These are phyloP conservation scores for Geotrypetes seraphini DNA, from an alignment of 2,797 vertebrate species.

Conservation along the genomic window DNA sequence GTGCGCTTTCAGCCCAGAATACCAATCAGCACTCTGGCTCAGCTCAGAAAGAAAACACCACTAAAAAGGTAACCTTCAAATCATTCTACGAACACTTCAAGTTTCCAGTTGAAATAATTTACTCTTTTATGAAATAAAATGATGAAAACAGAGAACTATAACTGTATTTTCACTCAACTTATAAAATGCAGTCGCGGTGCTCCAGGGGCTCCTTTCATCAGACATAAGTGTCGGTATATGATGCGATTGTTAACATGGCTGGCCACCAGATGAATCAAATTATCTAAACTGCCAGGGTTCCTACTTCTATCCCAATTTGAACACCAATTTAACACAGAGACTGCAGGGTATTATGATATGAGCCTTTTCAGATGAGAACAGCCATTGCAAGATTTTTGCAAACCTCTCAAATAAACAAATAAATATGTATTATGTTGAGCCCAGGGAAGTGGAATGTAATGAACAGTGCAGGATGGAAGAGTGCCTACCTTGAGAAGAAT, in stretches of 20 bases:
- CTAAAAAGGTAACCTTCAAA: conserved; percentile 33
- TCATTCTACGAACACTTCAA: too few species aligned
- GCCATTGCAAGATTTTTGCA: conserved; percentile 34
- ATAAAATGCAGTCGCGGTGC: conserved; percentile 44
- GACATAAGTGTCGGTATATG: conserved; percentile 50
- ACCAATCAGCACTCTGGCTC: conserved; percentile 34
- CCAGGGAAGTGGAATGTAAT: conserved; percentile 21
- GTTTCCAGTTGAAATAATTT: conserved; percentile 60
- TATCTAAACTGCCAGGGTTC: conserved; percentile 60
- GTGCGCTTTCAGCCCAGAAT: conserved; percentile 33
- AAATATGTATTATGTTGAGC: conserved; percentile 34
- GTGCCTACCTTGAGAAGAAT: not conserved
- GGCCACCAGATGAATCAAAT: conserved; percentile 68
- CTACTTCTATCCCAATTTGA: conserved; percentile 62
- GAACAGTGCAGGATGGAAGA: not conserved
- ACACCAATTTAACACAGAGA: conserved; percentile 60
- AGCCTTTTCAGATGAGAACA: conserved; percentile 46
- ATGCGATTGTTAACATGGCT: conserved; percentile 65
- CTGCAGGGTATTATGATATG: conserved; percentile 53
- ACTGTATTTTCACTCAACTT: conserved; percentile 44
- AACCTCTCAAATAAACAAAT: conserved; percentile 30
- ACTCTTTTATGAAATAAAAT: conserved; percentile 46
- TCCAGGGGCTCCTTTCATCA: conserved; percentile 59
- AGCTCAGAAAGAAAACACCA: conserved; percentile 22
- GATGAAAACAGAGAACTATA: conserved; percentile 49